Evolutionary conservation across 2,797 vertebrate genomes (phyloP), one percentile per base, ranked within the genome.

Genomic region (Rhinoraja longicauda): DNA sequence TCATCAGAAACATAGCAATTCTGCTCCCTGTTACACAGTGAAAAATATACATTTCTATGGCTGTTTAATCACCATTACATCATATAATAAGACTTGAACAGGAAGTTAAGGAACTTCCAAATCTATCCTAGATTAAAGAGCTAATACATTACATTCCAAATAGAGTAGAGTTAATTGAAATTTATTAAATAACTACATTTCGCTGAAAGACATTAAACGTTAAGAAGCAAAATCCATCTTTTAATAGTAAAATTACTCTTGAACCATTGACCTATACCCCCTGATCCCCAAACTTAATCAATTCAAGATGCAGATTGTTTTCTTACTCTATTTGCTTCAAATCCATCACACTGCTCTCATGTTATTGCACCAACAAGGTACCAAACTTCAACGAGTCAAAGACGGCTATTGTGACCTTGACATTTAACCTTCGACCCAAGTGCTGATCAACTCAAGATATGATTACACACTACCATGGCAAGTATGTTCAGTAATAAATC

Each of bases 161-260:
- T 88, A 67, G 67, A 88, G 59, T 88, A 88, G 62, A 73, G 36
- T 92, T 73, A 92, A 72, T 92, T 75, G 39, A 92, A 72, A 92
- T 92, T n/a, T 92, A 92, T 75, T 75, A 92, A 92, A 92, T 92
- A 92, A 92, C 39, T 92, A 92, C 90, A 92, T 92, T 92, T 92
- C 72, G 75, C 67, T 75, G 72, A 92, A 92, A 92, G 90, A 92
- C 84, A 29, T 88, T 92, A 92, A 75, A 92, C 12, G 67, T 75
- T 92, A 92, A 92, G 26, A 75, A 92, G 90, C 39, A 92, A 88
- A 88, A 88, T 88, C 84, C 84, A 88, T 88, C 84, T 92, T 92
- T 73, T 92, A 92, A 92, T 92, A 75, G 90, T 92, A 92, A 92
- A 92, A 73, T 92, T 72, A 73, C 72, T 75, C 90, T 75, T 92